Evolutionary conservation across 2,113 vertebrate genomes (phyloP).

Genomic region (Platichthys stellatus): DNA sequence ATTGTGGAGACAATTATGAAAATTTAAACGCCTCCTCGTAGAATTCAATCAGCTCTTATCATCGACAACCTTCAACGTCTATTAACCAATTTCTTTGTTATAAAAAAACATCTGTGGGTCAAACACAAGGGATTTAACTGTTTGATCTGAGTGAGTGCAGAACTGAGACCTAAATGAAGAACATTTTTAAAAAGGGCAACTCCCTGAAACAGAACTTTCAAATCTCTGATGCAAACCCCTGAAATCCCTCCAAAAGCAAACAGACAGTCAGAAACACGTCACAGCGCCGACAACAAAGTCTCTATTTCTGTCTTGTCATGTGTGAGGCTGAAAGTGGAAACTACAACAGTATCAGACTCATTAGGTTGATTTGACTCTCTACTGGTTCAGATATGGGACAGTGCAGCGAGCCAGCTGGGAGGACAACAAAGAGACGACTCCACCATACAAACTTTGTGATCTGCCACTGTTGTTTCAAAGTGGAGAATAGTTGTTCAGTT

Average conservation of each 20-base stretch:
- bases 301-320: constrained; percentile 2
- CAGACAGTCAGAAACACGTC: neutral
- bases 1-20: neutral
- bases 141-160: neutral
- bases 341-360: neutral
- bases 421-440: constrained; percentile 9
- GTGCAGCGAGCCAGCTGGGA: constrained; percentile 4
- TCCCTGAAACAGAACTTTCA: constrained; percentile 2
- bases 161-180: no score
- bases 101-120: neutral
- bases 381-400: neutral
- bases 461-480: neutral
- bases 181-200: neutral
- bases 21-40: neutral
- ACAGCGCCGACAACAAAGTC: constrained; percentile 12
- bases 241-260: constrained; percentile 16
- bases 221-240: constrained; percentile 32
- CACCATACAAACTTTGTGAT: neutral
- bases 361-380: neutral
- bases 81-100: neutral
- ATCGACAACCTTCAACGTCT: neutral
- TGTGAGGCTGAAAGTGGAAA: constrained; percentile 8
- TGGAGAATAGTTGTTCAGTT: neutral
- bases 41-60: neutral
- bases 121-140: neutral